These are phyloP conservation scores for Pheosia gnoma DNA, from an alignment of 2,888 invertebrate species.

Conservation along the genomic window DNA sequence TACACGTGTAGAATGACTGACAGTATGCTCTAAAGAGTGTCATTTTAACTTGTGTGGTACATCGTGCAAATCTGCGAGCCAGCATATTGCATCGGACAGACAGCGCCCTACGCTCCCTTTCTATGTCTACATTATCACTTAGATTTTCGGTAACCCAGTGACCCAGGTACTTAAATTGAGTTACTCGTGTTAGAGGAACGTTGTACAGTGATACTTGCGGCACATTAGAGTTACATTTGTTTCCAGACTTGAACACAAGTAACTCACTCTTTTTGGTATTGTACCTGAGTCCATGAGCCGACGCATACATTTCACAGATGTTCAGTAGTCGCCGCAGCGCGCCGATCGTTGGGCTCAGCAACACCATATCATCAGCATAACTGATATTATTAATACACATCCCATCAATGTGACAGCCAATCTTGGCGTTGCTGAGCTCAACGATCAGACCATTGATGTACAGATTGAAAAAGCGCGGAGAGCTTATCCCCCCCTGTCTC, in stretches of 20 bases:
- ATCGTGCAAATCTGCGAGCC: constrained; percentile 2
- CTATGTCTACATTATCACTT: constrained; percentile 8
- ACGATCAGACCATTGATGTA: background rate
- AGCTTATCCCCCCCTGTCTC: background rate
- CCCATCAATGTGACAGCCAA: constrained; percentile 1
- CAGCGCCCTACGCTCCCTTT: background rate
- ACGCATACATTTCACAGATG: too few species aligned
- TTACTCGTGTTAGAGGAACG: too few species aligned
- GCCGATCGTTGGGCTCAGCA: background rate
- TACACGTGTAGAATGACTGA: constrained; percentile 12
- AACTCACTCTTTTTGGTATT: too few species aligned
- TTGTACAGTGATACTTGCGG: too few species aligned
- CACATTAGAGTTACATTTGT: too few species aligned
- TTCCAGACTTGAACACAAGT: too few species aligned
- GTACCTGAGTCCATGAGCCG: too few species aligned
- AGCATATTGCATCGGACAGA: background rate
- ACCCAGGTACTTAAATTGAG: too few species aligned
- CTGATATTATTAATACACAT: background rate
- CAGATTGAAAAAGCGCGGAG: background rate
- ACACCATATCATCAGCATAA: background rate
- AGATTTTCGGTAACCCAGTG: constrained; percentile 1
- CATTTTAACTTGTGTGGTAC: constrained; percentile 8
- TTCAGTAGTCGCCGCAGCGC: too few species aligned
- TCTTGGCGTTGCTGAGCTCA: background rate
- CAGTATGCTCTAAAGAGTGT: constrained; percentile 12